A percentile compares a stretch with the other conserved stretches of the same genome.
phyloP scores from a whole-genome alignment of 2,797 vertebrate species.

The Gadopsis marmoratus region DNA sequence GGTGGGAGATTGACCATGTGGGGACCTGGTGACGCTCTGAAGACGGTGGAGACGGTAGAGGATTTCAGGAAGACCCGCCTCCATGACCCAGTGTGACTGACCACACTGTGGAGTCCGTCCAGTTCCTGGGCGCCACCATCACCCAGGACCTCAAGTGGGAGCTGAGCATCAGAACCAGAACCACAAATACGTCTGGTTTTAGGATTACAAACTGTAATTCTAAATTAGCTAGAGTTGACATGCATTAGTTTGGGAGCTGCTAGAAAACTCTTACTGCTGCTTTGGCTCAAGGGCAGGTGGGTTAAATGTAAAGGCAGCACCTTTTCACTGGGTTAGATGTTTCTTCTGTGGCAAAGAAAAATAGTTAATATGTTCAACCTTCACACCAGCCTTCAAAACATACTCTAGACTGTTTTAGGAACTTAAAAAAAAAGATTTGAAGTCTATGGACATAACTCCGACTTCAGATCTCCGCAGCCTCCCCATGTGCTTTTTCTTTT shows the following conservation, averaged over 20 bases:
- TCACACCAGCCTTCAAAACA: not conserved
- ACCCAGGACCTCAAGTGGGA: too few species aligned
- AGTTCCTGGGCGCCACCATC: too few species aligned
- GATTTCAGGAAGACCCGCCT: too few species aligned
- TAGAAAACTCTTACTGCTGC: not conserved
- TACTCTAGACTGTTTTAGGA: not conserved
- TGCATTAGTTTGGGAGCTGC: not conserved
- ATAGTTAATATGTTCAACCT: not conserved
- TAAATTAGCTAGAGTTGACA: not conserved
- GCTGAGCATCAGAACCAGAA: too few species aligned
- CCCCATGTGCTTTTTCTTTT: not conserved
- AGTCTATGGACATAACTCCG: not conserved
- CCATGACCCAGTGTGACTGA: too few species aligned
- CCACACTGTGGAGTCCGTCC: too few species aligned
- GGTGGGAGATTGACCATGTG: too few species aligned
- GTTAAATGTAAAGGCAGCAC: not conserved
- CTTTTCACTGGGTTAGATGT: not conserved
- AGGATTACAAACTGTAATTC: not conserved
- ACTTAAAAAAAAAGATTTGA: not conserved
- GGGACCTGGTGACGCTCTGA: too few species aligned
- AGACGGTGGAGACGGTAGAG: too few species aligned
- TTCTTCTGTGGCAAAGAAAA: not conserved
- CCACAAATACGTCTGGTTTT: not conserved
- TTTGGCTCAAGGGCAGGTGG: not conserved
- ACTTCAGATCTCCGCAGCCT: not conserved